These are phyloP conservation scores for Himalopsyche phryganea DNA, from an alignment of 1,140 invertebrate genomes.

Conservation along the genomic window DNA sequence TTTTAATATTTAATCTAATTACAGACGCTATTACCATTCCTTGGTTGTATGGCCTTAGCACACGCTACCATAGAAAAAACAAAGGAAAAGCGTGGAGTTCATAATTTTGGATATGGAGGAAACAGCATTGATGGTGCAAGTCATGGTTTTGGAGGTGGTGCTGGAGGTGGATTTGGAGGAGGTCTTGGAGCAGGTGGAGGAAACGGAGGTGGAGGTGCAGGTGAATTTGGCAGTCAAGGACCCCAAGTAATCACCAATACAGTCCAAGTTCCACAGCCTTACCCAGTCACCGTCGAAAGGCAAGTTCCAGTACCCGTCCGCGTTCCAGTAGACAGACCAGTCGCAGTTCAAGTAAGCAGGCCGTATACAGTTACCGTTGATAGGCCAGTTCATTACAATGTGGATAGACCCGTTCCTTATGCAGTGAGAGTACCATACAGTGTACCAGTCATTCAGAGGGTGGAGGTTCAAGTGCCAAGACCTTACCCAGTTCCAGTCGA, in stretches of 20 bases:
- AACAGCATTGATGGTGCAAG: not conserved
- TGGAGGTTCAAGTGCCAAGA: slow-evolving; percentile 57
- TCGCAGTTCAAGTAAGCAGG: slow-evolving; percentile 37
- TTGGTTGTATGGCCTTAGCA: slow-evolving; percentile 33
- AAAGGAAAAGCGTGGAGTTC: slow-evolving; percentile 42
- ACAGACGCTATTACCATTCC: not conserved
- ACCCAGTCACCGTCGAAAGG: slow-evolving; percentile 45
- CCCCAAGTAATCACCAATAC: slow-evolving; percentile 27
- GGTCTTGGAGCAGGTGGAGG: not conserved
- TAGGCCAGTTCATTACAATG: slow-evolving; percentile 33
- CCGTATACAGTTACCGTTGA: slow-evolving; percentile 34
- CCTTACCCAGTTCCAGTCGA: slow-evolving; percentile 61
- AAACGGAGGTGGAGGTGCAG: not conserved
- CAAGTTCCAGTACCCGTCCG: slow-evolving; percentile 44
- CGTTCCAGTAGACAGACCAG: slow-evolving; percentile 42
- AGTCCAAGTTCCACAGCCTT: slow-evolving; percentile 48
- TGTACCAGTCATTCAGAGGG: slow-evolving; percentile 60
- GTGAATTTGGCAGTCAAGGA: not conserved
- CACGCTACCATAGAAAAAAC: slow-evolving; percentile 35
- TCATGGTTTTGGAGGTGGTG: not conserved
- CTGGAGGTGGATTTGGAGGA: slow-evolving; percentile 1
- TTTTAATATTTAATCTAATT: too few species aligned
- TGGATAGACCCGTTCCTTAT: slow-evolving; percentile 39
- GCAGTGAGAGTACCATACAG: slow-evolving; percentile 56
- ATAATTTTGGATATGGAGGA: slow-evolving; percentile 27